Evolutionary conservation across 1,140 invertebrate genomes (phyloP), one percentile per base, ranked within the genome.

Genomic region (Drosophila ambigua): DNA sequence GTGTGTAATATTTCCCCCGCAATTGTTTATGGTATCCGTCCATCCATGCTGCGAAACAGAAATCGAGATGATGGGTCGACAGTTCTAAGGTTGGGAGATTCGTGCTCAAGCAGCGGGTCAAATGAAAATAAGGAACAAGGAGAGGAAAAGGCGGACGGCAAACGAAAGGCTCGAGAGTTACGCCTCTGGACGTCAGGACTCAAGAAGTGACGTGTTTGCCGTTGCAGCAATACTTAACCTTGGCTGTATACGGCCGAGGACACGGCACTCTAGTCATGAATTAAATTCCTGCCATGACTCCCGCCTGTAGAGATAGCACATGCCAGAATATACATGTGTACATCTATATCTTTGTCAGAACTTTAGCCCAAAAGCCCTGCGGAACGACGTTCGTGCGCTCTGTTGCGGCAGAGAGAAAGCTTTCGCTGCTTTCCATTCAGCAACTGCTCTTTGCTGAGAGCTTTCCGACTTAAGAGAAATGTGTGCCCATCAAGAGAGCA

Each of bases 191-290:
- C 60, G 52, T 65, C 71, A 69, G 64, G 65, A 58, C 67, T 43
- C 26, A 35, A 74, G 55, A 26, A 60, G 66, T 84, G 81, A 85
- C 80, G 80, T 85, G 80, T 63, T 79, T 79, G 28, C n/a, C 53
- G 43, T 44, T 67, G 76, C 76, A 51, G 63, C 80, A 63, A 62
- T 79, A 79, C 83, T 87, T 87, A 87, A 87, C 83, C 83, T 87
- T 87, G 83, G 83, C 78, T 88, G 65, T 79, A 73, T 67, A 82
- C 75, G 72, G 62, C 72, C 83, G 83, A 87, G 83, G 83, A 88
- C 78, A 87, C 83, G 76, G 66, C 79, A 79, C 83, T 87, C 77
- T 71, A 87, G 83, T 77, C 82, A 87, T 87, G 83, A 87, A 88
- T 87, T 87, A 82, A 87, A 82, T 82, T 79, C 83, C 83, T 73